phyloP scores from a whole-genome alignment of 1,140 invertebrate genomes.

The Temnothorax curvispinosus region DNA sequence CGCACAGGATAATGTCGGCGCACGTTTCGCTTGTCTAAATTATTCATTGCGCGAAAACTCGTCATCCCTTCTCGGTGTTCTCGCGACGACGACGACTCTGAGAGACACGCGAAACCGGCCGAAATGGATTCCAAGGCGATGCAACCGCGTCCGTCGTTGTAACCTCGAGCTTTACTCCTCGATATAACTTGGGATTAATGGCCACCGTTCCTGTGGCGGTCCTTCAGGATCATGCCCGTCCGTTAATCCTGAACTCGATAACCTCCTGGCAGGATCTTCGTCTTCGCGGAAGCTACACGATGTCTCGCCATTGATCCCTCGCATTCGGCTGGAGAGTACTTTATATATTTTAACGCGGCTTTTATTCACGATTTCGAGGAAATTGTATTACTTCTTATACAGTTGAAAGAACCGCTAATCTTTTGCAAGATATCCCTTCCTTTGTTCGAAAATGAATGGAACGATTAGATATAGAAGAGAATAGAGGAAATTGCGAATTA shows the following conservation, averaged over 20 bases:
- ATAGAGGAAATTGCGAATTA: neutral
- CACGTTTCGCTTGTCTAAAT: neutral
- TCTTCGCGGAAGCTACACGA: slow-evolving; percentile 42
- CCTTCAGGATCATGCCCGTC: slow-evolving; percentile 59
- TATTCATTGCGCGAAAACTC: neutral
- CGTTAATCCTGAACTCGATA: slow-evolving; percentile 62
- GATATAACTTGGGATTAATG: slow-evolving; percentile 80
- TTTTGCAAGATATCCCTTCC: neutral
- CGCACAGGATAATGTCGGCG: neutral
- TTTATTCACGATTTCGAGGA: neutral
- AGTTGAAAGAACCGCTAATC: neutral
- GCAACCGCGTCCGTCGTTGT: slow-evolving; percentile 58
- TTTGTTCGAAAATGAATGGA: neutral
- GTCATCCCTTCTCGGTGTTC: neutral
- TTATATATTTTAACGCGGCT: neutral
- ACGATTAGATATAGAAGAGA: neutral
- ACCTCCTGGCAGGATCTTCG: slow-evolving; percentile 57
- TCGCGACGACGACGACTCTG: neutral
- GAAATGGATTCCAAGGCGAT: slow-evolving; percentile 32
- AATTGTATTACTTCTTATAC: neutral
- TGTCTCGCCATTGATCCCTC: slow-evolving; percentile 42
- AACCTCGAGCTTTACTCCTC: slow-evolving; percentile 78
- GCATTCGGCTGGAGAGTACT: slow-evolving; percentile 7
- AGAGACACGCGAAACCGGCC: slow-evolving; percentile 22
- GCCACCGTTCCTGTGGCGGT: slow-evolving; percentile 70